Percentiles rank a stretch among this genome's conserved stretches.
These are phyloP conservation scores for Crenichthys baileyi DNA, from an alignment of 2,797 vertebrate genomes.

Conservation along the genomic window DNA sequence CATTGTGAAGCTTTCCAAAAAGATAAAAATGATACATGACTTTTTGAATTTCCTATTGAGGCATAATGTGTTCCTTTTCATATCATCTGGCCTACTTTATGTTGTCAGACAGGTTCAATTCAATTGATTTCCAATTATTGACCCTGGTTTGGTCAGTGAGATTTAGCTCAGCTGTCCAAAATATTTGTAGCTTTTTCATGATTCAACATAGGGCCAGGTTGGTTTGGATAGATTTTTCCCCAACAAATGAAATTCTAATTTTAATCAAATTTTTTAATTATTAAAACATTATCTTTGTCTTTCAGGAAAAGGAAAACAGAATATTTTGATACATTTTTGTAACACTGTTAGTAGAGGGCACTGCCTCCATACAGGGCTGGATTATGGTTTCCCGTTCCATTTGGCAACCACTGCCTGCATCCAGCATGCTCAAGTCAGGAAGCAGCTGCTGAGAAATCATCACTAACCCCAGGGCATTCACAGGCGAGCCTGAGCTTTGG, in stretches of 20 bases:
- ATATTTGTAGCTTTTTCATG: background rate
- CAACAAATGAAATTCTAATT: background rate
- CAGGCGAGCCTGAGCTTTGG: slow-evolving; percentile 71
- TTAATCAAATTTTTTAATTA: background rate
- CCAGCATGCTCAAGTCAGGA: slow-evolving; percentile 53
- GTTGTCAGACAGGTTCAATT: background rate
- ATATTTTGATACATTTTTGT: background rate
- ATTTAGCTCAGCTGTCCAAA: background rate
- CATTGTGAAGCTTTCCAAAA: background rate
- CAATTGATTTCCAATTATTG: background rate
- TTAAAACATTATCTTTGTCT: background rate
- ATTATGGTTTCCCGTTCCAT: slow-evolving; percentile 50
- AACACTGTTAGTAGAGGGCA: slow-evolving; percentile 39
- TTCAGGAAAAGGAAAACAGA: background rate
- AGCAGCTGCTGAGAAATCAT: slow-evolving; percentile 77
- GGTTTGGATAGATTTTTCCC: background rate
- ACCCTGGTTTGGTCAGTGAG: background rate
- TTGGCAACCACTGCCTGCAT: slow-evolving; percentile 61
- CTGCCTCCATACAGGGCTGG: slow-evolving; percentile 50
- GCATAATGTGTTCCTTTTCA: background rate
- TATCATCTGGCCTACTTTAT: background rate
- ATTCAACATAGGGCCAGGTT: background rate
- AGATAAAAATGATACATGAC: too few species aligned
- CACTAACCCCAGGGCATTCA: slow-evolving; percentile 73
- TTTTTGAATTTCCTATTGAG: background rate